Conservation (phyloP, 1,140 invertebrate genomes). For the Eciton burchellii region DNA sequence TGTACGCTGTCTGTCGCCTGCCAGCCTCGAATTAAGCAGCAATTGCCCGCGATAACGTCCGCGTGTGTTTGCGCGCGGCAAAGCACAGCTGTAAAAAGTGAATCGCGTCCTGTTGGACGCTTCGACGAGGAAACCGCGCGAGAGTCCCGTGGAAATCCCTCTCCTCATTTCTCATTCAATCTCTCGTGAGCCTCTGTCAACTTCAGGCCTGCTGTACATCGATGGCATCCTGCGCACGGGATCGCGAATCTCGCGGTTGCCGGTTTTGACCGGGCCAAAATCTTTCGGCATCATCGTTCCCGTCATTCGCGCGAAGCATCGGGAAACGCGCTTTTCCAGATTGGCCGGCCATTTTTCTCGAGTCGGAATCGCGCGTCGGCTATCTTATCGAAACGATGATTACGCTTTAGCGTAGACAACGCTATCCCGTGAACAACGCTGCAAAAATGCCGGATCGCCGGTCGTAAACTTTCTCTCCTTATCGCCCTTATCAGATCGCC, state of each 20-base stretch:
- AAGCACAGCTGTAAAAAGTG: too few species aligned
- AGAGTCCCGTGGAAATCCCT: too few species aligned
- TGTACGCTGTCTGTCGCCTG: constrained; percentile 77
- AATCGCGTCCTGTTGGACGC: too few species aligned
- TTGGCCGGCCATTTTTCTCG: constrained; percentile 22
- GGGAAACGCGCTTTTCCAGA: constrained; percentile 9
- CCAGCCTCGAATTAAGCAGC: constrained; percentile 82
- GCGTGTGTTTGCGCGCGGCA: constrained; percentile 22
- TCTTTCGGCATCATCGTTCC: too few species aligned
- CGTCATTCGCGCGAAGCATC: constrained; percentile 19
- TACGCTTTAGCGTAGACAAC: constrained; percentile 17
- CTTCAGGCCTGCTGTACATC: too few species aligned
- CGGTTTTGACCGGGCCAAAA: too few species aligned
- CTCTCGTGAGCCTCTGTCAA: too few species aligned
- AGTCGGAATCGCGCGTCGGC: background rate
- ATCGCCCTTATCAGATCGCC: constrained; percentile 41
- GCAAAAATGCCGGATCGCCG: background rate
- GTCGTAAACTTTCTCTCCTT: constrained; percentile 37
- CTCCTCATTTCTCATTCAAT: too few species aligned
- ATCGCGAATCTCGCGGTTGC: too few species aligned
- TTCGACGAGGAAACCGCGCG: too few species aligned
- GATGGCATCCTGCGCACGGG: too few species aligned
- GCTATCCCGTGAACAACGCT: constrained; percentile 2
- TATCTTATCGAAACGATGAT: constrained; percentile 24
- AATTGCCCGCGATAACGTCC: constrained; percentile 82